Conservation (phyloP, 2,888 invertebrate genomes). For the Torymus tubicola region DNA sequence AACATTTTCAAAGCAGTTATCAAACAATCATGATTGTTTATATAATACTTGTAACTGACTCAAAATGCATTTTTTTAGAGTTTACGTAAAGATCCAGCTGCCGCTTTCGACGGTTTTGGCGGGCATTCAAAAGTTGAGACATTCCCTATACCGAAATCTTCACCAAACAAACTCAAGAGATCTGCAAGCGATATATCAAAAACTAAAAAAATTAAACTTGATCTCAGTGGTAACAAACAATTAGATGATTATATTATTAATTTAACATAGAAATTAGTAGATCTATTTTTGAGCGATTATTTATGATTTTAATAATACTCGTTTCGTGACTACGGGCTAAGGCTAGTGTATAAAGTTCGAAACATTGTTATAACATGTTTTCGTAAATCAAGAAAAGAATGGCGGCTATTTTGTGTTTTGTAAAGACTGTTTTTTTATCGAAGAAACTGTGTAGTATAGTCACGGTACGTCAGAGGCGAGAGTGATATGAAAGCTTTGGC, state of each 20-base stretch:
- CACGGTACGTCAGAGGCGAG: not conserved
- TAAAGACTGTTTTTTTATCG: not conserved
- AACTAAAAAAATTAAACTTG: constrained; percentile 57
- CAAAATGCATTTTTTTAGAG: constrained; percentile 13
- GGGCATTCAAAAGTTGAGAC: constrained; percentile 61
- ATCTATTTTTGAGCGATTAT: constrained; percentile 48
- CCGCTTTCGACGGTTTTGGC: constrained; percentile 62
- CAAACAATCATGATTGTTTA: not conserved
- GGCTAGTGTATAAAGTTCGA: constrained; percentile 13
- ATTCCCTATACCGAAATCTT: constrained; percentile 51
- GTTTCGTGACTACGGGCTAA: not conserved
- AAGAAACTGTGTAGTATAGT: too few species aligned
- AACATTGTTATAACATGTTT: constrained; percentile 10
- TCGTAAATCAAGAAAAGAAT: not conserved
- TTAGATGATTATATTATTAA: constrained; percentile 53
- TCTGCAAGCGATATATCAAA: constrained; percentile 38
- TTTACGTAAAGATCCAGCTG: constrained; percentile 7
- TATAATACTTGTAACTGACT: not conserved
- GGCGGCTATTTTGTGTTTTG: not conserved
- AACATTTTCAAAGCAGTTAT: not conserved
- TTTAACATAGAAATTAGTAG: constrained; percentile 51
- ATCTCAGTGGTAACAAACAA: constrained; percentile 39
- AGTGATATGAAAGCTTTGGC: not conserved
- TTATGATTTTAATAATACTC: constrained; percentile 29
- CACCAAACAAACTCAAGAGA: constrained; percentile 55